These are phyloP conservation scores for Eidolon helvum DNA, from an alignment of 2,113 vertebrate genomes.

Conservation along the genomic window DNA sequence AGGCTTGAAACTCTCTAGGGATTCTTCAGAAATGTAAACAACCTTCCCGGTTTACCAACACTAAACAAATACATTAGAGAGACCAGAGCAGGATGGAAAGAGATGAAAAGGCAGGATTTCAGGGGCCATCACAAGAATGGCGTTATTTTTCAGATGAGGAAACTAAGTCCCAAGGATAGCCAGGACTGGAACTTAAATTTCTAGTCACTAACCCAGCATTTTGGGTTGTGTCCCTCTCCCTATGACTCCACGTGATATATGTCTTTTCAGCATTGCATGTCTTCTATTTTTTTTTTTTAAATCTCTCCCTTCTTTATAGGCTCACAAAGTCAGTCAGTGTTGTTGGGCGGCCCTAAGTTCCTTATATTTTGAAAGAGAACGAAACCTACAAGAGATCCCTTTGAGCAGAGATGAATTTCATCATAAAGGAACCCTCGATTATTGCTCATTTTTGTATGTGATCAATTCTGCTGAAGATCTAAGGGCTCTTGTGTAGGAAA, in stretches of 20 bases:
- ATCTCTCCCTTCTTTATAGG: too few species aligned
- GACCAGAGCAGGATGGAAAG: not conserved
- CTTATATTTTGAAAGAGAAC: not conserved
- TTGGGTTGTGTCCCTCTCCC: rapidly evolving
- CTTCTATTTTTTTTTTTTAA: not conserved
- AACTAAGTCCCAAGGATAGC: not conserved
- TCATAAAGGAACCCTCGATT: not conserved
- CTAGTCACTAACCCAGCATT: not conserved
- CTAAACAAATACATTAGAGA: not conserved
- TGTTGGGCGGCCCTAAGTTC: not conserved
- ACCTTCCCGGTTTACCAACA: not conserved
- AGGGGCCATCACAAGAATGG: not conserved
- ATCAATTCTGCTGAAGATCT: not conserved
- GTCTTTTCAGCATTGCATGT: not conserved
- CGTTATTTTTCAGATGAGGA: not conserved
- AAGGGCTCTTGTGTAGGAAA: not conserved
- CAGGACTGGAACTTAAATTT: not conserved
- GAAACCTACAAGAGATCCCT: not conserved
- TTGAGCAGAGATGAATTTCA: not conserved
- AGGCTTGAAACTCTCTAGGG: not conserved
- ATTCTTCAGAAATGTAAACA: not conserved
- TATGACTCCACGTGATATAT: not conserved
- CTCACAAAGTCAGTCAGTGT: not conserved
- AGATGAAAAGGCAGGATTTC: not conserved
- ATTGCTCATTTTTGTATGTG: not conserved